phyloP scores from a whole-genome alignment of 1,140 invertebrate genomes.

The Drosophila equinoxialis region DNA sequence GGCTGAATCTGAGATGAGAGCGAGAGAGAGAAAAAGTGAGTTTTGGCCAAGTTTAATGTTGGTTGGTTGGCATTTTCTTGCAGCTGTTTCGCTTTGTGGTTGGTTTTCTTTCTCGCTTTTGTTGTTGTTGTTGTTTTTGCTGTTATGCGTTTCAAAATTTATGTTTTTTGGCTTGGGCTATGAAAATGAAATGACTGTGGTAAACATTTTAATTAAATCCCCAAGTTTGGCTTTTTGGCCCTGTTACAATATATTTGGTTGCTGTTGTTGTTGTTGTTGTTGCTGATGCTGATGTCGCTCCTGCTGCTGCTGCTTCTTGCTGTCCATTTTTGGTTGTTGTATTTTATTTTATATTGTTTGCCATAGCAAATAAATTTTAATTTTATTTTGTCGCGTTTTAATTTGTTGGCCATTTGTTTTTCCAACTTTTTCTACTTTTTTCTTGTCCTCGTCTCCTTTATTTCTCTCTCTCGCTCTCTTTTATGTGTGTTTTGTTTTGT shows the following conservation, averaged over 20 bases:
- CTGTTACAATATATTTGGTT: conserved; percentile 72
- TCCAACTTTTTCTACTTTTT: conserved; percentile 3
- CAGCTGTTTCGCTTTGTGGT: conserved; percentile 77
- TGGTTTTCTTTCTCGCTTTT: conserved; percentile 27
- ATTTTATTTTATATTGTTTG: conserved; percentile 40
- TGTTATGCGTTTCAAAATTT: conserved; percentile 73
- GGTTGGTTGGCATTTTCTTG: conserved; percentile 77
- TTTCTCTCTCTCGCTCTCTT: conserved; percentile 27
- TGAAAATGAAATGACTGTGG: conserved; percentile 81
- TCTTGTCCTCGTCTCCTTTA: conserved; percentile 8
- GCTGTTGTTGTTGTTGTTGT: conserved; percentile 28
- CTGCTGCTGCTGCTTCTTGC: conserved; percentile 33
- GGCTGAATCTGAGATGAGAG: conserved; percentile 6
- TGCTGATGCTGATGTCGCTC: conserved; percentile 44
- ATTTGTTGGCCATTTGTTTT: conserved; percentile 74
- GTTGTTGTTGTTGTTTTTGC: background rate
- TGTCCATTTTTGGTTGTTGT: conserved; percentile 27
- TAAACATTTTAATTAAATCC: conserved; percentile 81
- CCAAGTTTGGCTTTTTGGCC: conserved; percentile 79
- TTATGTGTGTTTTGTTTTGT: conserved; percentile 16
- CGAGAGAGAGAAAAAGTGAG: conserved; percentile 26
- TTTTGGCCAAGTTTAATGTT: conserved; percentile 66
- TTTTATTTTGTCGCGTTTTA: conserved; percentile 79
- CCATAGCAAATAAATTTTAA: conserved; percentile 77
- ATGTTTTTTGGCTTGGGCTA: conserved; percentile 79